Conservation (phyloP, 2,888 invertebrate species). For the Epistrophe grossulariae region DNA sequence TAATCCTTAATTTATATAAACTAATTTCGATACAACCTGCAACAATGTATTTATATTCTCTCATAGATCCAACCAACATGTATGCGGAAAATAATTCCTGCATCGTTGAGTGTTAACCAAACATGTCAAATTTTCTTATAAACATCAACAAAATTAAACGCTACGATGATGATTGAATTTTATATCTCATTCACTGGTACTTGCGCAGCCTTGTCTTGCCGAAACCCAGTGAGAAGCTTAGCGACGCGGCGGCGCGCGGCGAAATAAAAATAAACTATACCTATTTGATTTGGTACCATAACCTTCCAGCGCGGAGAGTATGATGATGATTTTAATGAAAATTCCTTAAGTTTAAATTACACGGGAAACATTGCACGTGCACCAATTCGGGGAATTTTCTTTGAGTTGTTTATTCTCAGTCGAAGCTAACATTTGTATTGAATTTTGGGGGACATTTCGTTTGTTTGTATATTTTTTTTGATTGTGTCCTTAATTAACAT, state of each 20-base stretch:
- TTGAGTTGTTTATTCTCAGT: constrained; percentile 11
- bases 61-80: constrained; percentile 6
- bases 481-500: constrained; percentile 67
- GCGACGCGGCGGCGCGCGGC: too few species aligned
- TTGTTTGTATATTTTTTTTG: background rate
- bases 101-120: constrained; percentile 46
- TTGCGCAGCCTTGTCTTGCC: background rate
- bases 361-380: constrained; percentile 69
- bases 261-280: constrained; percentile 26
- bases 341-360: constrained; percentile 72
- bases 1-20: background rate
- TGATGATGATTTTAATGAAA: constrained; percentile 55
- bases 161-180: constrained; percentile 57
- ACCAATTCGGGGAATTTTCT: constrained; percentile 65
- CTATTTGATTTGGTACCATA: constrained; percentile 14
- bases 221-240: constrained; percentile 16
- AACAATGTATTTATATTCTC: constrained; percentile 42
- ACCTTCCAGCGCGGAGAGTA: background rate
- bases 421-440: constrained; percentile 18
- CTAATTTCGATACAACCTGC: background rate
- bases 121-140: constrained; percentile 10
- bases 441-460: constrained; percentile 26
- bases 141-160: constrained; percentile 19
- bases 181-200: constrained; percentile 55
- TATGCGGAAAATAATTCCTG: constrained; percentile 43